phyloP scores from a whole-genome alignment of 2,113 vertebrate species.

The Alexandromys fortis region DNA sequence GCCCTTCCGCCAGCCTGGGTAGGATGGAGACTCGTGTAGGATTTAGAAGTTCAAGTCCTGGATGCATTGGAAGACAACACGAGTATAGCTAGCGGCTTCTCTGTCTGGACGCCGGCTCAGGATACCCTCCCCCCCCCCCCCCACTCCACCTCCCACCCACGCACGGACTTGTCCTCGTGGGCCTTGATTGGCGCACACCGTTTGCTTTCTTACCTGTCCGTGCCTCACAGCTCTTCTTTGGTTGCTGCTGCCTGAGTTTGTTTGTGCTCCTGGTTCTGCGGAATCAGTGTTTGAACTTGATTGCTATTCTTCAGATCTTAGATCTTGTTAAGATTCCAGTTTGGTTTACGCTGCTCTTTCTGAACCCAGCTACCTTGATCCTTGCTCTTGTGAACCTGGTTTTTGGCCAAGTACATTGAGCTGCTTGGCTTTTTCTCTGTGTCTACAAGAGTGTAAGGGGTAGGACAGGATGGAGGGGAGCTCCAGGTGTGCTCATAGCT shows the following conservation, averaged over 20 bases:
- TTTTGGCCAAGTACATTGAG: not conserved
- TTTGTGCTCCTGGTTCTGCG: not conserved
- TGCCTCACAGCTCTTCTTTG: not conserved
- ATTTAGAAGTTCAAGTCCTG: not conserved
- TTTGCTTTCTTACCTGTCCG: not conserved
- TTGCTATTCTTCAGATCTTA: constrained; percentile 2
- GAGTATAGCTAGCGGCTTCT: not conserved
- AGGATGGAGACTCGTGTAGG: not conserved
- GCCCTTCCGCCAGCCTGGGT: not conserved
- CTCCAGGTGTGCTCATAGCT: not conserved
- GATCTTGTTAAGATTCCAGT: not conserved
- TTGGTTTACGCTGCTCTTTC: not conserved
- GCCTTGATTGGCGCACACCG: not conserved
- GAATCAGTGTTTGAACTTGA: not conserved
- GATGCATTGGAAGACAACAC: not conserved
- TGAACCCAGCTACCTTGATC: not conserved
- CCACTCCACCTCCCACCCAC: too few species aligned
- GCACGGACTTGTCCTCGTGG: not conserved
- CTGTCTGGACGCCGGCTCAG: not conserved
- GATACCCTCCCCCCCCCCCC: not conserved
- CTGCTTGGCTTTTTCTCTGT: not conserved
- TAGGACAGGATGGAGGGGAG: fast-evolving
- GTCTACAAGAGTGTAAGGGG: not conserved
- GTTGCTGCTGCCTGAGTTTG: not conserved
- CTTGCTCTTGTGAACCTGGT: not conserved